Conservation (phyloP, 2,888 invertebrate genomes). For the Hanleya hanleyi region DNA sequence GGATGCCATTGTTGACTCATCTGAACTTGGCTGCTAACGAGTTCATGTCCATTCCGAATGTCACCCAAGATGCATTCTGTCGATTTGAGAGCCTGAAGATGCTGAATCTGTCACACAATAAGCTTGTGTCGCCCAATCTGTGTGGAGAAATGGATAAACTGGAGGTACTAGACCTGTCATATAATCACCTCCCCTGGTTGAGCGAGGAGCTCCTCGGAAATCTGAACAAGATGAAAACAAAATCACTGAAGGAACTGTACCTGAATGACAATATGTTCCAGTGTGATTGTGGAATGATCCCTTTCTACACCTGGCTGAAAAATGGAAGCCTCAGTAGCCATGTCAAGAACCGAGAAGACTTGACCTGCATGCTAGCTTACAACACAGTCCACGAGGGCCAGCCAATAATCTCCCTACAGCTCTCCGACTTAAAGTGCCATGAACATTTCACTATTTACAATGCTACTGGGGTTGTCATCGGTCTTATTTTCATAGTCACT, state of each 20-base stretch:
- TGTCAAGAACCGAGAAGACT: slow-evolving; percentile 4
- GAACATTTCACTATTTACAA: background rate
- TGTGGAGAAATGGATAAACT: slow-evolving; percentile 32
- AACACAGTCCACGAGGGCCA: slow-evolving; percentile 12
- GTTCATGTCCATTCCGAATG: slow-evolving; percentile 33
- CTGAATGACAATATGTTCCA: slow-evolving; percentile 40
- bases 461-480: slow-evolving; percentile 1
- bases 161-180: slow-evolving; percentile 38
- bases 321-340: background rate
- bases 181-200: slow-evolving; percentile 35
- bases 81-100: slow-evolving; percentile 30
- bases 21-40: slow-evolving; percentile 42
- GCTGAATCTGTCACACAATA: slow-evolving; percentile 42
- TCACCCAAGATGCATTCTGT: slow-evolving; percentile 40
- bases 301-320: slow-evolving; percentile 44
- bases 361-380: slow-evolving; percentile 33
- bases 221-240: slow-evolving; percentile 18
- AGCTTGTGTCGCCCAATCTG: slow-evolving; percentile 25
- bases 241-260: slow-evolving; percentile 25
- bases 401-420: slow-evolving; percentile 4
- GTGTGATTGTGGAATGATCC: slow-evolving; percentile 46
- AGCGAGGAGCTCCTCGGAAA: slow-evolving; percentile 28
- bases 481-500: background rate
- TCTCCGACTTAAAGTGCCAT: slow-evolving; percentile 11
- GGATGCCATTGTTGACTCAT: slow-evolving; percentile 32